Conservation (phyloP, 1,140 invertebrate genomes). For the Drosophila bifasciata region DNA sequence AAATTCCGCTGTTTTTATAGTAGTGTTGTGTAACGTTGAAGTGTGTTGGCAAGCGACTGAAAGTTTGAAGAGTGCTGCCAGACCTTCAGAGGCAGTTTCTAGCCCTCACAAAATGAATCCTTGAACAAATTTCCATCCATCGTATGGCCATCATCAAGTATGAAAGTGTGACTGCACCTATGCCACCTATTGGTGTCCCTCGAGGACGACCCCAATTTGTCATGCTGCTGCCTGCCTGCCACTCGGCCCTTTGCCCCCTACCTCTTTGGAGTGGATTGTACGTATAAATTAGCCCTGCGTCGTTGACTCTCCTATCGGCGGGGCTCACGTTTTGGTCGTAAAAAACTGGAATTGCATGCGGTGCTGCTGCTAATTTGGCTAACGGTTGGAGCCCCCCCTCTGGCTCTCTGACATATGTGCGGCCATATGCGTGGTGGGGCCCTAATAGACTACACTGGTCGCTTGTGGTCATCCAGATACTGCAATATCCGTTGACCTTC, state of each 20-base stretch:
- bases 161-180: slow-evolving; percentile 1
- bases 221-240: not conserved
- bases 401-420: slow-evolving; percentile 26
- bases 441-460: slow-evolving; percentile 10
- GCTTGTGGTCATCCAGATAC: slow-evolving; percentile 21
- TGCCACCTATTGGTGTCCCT: slow-evolving; percentile 4
- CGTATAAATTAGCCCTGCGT: slow-evolving; percentile 25
- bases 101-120: too few relatives aligned
- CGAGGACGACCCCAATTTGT: slow-evolving; percentile 4
- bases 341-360: slow-evolving; percentile 48
- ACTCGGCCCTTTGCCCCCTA: not conserved
- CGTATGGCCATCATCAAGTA: too few relatives aligned
- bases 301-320: slow-evolving; percentile 30
- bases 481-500: slow-evolving; percentile 17
- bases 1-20: too few relatives aligned
- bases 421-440: slow-evolving; percentile 7
- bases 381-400: slow-evolving; percentile 1
- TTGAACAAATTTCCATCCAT: too few relatives aligned
- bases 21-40: too few relatives aligned
- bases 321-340: slow-evolving; percentile 45
- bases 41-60: too few relatives aligned
- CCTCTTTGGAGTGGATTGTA: not conserved
- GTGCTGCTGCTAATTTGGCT: slow-evolving; percentile 47
- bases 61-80: too few relatives aligned
- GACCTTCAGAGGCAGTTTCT: too few relatives aligned